Evolutionary conservation across 2,888 invertebrate genomes (phyloP).

Genomic region (Rosalia funebris): DNA sequence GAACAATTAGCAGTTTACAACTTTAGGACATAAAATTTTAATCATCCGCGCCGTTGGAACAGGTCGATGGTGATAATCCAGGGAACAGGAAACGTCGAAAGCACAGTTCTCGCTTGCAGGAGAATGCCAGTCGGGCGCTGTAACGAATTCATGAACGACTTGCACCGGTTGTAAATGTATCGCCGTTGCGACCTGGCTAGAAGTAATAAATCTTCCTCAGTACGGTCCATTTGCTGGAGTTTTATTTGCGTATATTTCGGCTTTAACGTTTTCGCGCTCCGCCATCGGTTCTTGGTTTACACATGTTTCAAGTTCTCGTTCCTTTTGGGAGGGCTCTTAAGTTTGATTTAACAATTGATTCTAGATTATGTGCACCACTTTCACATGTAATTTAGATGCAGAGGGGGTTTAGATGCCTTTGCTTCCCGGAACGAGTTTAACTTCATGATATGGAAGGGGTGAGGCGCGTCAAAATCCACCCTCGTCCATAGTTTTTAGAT

Average conservation of each 20-base stretch:
- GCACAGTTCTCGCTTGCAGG: too few relatives aligned
- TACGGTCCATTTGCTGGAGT: slow-evolving; percentile 55
- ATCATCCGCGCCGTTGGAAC: slow-evolving; percentile 19
- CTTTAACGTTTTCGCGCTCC: too few relatives aligned
- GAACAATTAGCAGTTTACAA: slow-evolving; percentile 24
- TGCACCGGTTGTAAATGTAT: slow-evolving; percentile 47
- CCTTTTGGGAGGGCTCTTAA: neutral
- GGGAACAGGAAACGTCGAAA: neutral
- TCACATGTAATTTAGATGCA: neutral
- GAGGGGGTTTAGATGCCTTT: neutral
- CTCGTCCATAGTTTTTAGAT: too few relatives aligned
- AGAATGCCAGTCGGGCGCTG: neutral
- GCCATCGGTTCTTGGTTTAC: too few relatives aligned
- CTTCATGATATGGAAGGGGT: too few relatives aligned
- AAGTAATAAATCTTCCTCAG: slow-evolving; percentile 50
- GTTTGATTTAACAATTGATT: slow-evolving; percentile 13
- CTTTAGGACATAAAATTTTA: slow-evolving; percentile 22
- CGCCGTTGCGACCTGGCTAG: slow-evolving; percentile 49
- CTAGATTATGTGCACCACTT: slow-evolving; percentile 8
- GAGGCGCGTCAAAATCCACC: too few relatives aligned
- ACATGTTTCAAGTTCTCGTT: slow-evolving; percentile 1
- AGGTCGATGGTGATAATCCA: neutral
- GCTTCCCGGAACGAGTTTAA: too few relatives aligned
- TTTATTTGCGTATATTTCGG: slow-evolving; percentile 55
- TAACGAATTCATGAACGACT: slow-evolving; percentile 31